phyloP scores from a whole-genome alignment of 2,888 invertebrate species.

The Bibio marci region DNA sequence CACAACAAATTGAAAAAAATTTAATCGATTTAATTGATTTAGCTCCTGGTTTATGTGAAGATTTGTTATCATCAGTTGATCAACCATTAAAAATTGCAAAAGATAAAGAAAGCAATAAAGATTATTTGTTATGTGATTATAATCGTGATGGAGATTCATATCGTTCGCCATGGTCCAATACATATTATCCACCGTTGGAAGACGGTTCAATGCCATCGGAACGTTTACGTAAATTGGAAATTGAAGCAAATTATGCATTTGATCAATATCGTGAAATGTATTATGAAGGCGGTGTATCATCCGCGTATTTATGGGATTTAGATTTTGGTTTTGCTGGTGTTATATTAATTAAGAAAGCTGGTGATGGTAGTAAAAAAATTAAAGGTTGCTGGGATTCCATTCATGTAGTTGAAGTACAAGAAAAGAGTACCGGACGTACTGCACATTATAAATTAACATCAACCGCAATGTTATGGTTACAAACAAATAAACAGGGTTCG shows the following conservation, averaged over 20 bases:
- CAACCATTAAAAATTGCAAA: constrained; percentile 95
- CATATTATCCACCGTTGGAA: constrained; percentile 92
- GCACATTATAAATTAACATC: constrained; percentile 98
- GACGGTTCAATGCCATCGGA: constrained; percentile 99
- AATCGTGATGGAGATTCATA: constrained; percentile 98
- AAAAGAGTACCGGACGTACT: constrained; percentile 82
- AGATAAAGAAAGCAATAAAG: constrained; percentile 88
- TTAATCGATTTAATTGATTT: constrained; percentile 93
- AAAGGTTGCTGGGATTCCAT: constrained; percentile 99
- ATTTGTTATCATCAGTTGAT: constrained; percentile 91
- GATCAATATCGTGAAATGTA: constrained; percentile 99
- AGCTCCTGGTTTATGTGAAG: constrained; percentile 90
- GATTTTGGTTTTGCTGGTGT: constrained; percentile 98
- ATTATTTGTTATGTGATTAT: constrained; percentile 96
- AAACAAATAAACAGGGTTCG: constrained; percentile 90
- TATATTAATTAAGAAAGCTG: constrained; percentile 96
- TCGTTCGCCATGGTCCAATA: constrained; percentile 97
- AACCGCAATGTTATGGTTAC: constrained; percentile 98
- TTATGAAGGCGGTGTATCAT: constrained; percentile 98
- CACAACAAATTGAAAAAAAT: constrained; percentile 98
- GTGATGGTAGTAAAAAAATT: constrained; percentile 95
- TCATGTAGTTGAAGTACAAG: constrained; percentile 97
- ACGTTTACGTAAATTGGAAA: constrained; percentile 81
- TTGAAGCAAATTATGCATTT: constrained; percentile 97
- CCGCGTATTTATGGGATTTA: constrained; percentile 98